Evolutionary conservation across 2,797 vertebrate species (phyloP).

Genomic region (Knipowitschia caucasica): DNA sequence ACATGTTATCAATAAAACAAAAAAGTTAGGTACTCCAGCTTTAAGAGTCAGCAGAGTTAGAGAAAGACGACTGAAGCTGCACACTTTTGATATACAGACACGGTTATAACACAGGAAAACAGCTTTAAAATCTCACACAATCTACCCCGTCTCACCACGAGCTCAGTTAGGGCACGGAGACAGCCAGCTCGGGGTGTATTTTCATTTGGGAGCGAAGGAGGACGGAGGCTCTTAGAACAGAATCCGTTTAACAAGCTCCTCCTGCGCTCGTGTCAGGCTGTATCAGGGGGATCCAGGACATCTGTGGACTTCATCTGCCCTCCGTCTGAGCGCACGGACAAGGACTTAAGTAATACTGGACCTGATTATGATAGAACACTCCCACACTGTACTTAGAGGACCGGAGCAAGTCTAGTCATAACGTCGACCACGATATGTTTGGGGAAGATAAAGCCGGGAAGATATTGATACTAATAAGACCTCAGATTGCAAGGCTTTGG

Average conservation of each 20-base stretch:
- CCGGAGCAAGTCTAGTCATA: not conserved
- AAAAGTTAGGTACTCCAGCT: too few relatives aligned
- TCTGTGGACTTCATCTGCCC: constrained; percentile 57
- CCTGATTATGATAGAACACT: not conserved
- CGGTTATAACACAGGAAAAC: too few relatives aligned
- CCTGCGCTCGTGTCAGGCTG: constrained; percentile 34
- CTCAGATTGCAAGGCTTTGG: not conserved
- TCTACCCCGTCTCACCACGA: constrained; percentile 2
- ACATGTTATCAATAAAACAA: too few relatives aligned
- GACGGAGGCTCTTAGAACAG: constrained; percentile 49
- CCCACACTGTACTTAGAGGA: not conserved
- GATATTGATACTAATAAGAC: not conserved
- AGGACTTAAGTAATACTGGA: constrained; percentile 36
- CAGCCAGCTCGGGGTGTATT: constrained; percentile 47
- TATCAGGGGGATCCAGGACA: constrained; percentile 33
- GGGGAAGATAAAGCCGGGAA: not conserved
- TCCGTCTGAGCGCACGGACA: constrained; percentile 18
- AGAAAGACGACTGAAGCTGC: too few relatives aligned
- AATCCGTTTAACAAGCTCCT: constrained; percentile 56
- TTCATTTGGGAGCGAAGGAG: constrained; percentile 45
- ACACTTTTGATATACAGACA: too few relatives aligned
- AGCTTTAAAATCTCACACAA: not conserved
- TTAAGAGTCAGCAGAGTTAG: too few relatives aligned
- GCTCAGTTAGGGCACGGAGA: constrained; percentile 24
- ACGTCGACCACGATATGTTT: not conserved